Evolutionary conservation across 64 coral and sea anemone species (phyloP).

Genomic region (Montipora foliosa): DNA sequence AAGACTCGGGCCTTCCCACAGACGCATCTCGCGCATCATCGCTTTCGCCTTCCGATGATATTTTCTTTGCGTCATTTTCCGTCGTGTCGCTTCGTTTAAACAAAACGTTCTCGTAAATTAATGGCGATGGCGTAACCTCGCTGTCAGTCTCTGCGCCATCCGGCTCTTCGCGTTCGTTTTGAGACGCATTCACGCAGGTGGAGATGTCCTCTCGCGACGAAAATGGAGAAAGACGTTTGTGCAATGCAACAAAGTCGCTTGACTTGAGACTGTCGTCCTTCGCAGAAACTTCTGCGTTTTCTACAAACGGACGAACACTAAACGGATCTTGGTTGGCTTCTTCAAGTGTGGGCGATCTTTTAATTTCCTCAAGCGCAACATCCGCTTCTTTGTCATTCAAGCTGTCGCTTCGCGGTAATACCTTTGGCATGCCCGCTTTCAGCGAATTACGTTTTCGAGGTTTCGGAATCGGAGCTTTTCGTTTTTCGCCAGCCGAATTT

Average conservation of each 20-base stretch:
- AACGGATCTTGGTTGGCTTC: slow-evolving; percentile 71
- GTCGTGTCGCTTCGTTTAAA: slow-evolving; percentile 71
- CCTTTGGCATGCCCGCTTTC: background rate
- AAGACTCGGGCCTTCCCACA: slow-evolving; percentile 3
- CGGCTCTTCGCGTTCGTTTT: slow-evolving; percentile 5
- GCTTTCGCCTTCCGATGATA: background rate
- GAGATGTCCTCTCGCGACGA: slow-evolving; percentile 68
- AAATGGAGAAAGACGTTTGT: slow-evolving; percentile 69
- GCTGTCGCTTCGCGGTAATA: slow-evolving; percentile 61
- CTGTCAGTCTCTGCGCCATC: slow-evolving; percentile 34
- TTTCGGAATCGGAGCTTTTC: slow-evolving; percentile 16
- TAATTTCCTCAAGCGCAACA: background rate
- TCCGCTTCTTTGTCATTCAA: slow-evolving; percentile 75
- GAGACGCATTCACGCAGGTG: background rate
- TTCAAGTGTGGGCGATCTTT: background rate
- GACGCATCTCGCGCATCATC: background rate
- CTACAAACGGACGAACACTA: slow-evolving; percentile 46
- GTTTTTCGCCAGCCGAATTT: background rate
- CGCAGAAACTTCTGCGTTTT: background rate
- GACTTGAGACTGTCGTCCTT: slow-evolving; percentile 6
- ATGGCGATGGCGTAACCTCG: slow-evolving; percentile 49
- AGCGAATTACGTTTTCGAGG: background rate
- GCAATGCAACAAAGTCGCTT: slow-evolving; percentile 70
- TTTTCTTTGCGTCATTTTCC: background rate
- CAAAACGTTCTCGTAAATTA: slow-evolving; percentile 97